Percentiles rank a stretch among this genome's conserved stretches.
These are phyloP conservation scores for Fregata magnificens DNA, from an alignment of 2,113 vertebrate species.

Conservation along the genomic window DNA sequence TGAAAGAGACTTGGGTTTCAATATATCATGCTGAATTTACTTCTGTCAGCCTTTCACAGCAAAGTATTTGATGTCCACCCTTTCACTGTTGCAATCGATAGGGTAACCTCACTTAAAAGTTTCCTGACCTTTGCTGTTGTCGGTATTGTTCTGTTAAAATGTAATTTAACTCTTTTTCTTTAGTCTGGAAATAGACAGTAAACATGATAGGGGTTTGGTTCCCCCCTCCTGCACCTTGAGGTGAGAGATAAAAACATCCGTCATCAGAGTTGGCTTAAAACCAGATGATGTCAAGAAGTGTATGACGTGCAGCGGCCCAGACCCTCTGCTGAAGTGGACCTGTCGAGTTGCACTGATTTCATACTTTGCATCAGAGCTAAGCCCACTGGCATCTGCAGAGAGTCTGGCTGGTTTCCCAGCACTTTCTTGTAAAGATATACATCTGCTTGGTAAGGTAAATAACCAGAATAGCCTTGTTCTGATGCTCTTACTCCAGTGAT, in stretches of 20 bases:
- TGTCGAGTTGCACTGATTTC: background rate
- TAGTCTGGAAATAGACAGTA: slow-evolving; percentile 36
- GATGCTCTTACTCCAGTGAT: background rate
- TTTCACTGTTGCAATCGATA: slow-evolving; percentile 54
- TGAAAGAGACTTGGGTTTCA: slow-evolving; percentile 61
- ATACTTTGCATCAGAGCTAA: background rate
- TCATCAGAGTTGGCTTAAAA: background rate
- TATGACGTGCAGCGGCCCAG: accelerated
- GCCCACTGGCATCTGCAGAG: background rate
- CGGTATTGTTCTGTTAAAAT: slow-evolving; percentile 11
- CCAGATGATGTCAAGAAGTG: background rate
- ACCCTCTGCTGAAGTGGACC: background rate
- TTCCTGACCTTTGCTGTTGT: slow-evolving; percentile 50
- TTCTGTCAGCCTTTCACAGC: slow-evolving; percentile 57
- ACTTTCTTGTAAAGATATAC: background rate
- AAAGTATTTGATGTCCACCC: slow-evolving; percentile 54
- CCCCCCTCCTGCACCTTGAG: background rate
- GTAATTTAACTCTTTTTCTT: slow-evolving; percentile 52
- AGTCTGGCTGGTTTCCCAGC: background rate
- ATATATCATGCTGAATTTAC: slow-evolving; percentile 65
- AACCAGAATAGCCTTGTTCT: background rate
- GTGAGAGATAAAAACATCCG: slow-evolving; percentile 9
- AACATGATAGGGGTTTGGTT: background rate
- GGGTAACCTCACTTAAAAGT: slow-evolving; percentile 32
- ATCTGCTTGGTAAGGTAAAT: background rate